Evolutionary conservation across 1,140 invertebrate genomes (phyloP).

Genomic region (Temnothorax curvispinosus): DNA sequence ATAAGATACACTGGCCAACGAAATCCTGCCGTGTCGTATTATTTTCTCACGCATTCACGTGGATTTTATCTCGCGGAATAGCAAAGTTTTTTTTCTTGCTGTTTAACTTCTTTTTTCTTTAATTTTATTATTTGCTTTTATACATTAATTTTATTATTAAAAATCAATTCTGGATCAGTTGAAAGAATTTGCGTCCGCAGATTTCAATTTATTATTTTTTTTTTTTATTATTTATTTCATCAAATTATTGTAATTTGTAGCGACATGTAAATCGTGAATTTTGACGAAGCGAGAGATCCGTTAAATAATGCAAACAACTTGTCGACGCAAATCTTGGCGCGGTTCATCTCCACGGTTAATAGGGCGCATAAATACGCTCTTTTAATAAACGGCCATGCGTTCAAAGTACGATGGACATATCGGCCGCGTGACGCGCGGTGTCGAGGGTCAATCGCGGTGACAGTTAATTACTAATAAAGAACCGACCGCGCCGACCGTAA

Average conservation of each 20-base stretch:
- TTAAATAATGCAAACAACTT: not conserved
- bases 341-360: constrained; percentile 28
- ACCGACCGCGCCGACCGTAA: constrained; percentile 18
- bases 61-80: not conserved
- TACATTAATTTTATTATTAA: not conserved
- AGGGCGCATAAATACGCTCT: constrained; percentile 14
- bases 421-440: constrained; percentile 53
- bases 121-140: not conserved
- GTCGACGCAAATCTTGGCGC: not conserved
- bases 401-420: constrained; percentile 50
- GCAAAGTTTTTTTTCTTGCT: no score
- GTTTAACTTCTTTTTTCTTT: not conserved
- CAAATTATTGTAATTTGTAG: not conserved
- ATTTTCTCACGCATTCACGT: constrained; percentile 9
- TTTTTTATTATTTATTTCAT: not conserved
- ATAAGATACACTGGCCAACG: constrained; percentile 76
- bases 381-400: constrained; percentile 21
- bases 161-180: not conserved
- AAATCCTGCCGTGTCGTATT: constrained; percentile 57
- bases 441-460: constrained; percentile 54
- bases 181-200: not conserved
- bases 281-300: not conserved
- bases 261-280: not conserved
- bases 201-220: not conserved
- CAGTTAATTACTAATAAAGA: constrained; percentile 63